Evolutionary conservation across 2,797 vertebrate species (phyloP).

Genomic region (Mormyrops attenuatus): DNA sequence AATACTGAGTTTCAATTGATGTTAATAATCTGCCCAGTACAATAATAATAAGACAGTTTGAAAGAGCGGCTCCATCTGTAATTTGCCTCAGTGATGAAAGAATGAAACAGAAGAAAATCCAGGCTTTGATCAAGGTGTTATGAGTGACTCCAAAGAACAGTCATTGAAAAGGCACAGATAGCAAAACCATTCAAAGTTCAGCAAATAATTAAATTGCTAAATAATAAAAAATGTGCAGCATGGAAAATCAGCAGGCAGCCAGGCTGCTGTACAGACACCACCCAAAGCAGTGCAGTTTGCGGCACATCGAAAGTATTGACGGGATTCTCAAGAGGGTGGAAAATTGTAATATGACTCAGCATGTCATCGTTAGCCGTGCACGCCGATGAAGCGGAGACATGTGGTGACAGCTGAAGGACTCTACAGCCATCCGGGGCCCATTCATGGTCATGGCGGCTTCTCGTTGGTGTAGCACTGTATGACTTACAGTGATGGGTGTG

Average conservation of each 20-base stretch:
- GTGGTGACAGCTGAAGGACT: background rate
- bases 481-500: background rate
- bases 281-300: background rate
- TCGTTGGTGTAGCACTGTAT: background rate
- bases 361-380: background rate
- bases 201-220: background rate
- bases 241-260: background rate
- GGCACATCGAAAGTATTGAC: background rate
- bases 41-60: background rate
- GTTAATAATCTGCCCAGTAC: slow-evolving; percentile 1
- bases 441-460: background rate
- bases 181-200: background rate
- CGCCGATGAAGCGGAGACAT: background rate
- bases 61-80: background rate
- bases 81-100: background rate
- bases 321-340: background rate
- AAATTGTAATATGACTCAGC: background rate
- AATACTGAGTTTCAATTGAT: background rate
- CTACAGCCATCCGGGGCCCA: background rate
- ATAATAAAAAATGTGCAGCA: background rate
- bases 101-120: background rate
- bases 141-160: background rate
- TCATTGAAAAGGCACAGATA: background rate
- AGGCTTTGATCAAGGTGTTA: background rate
- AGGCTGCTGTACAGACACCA: background rate